Percentiles rank a stretch among this genome's conserved stretches.
phyloP scores from a whole-genome alignment of 2,797 vertebrate species.

The Gallinago nigripennis region DNA sequence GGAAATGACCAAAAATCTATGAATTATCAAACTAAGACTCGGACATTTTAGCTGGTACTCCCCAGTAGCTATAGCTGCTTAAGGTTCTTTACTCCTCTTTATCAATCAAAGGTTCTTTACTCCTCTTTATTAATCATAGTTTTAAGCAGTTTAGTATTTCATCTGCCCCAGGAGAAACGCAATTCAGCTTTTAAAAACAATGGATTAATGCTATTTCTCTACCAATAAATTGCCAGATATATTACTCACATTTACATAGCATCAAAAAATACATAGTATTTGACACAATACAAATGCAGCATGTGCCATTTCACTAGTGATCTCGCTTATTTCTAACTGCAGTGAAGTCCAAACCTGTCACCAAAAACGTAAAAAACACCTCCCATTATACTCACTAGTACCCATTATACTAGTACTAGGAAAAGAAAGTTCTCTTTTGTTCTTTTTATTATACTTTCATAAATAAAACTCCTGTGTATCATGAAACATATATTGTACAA shows the following conservation, averaged over 20 bases:
- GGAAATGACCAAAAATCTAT: not conserved
- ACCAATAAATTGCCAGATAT: not conserved
- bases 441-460: not conserved
- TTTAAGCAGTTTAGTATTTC: not conserved
- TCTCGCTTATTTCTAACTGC: not conserved
- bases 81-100: not conserved
- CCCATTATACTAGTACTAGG: not conserved
- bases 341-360: not conserved
- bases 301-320: not conserved
- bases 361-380: not conserved
- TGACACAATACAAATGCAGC: not conserved
- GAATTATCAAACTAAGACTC: not conserved
- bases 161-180: not conserved
- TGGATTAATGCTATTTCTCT: not conserved
- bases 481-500: not conserved
- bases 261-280: not conserved
- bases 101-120: not conserved
- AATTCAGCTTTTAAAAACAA: not conserved
- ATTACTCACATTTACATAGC: not conserved
- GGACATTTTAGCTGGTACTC: not conserved
- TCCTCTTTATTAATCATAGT: not conserved
- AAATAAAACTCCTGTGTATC: not conserved
- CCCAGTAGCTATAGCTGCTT: not conserved
- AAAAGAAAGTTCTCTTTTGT: not conserved
- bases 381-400: not conserved